Base-by-base conservation (phyloP, 2,113 vertebrate species). In the Chaetodon trifascialis region DNA sequence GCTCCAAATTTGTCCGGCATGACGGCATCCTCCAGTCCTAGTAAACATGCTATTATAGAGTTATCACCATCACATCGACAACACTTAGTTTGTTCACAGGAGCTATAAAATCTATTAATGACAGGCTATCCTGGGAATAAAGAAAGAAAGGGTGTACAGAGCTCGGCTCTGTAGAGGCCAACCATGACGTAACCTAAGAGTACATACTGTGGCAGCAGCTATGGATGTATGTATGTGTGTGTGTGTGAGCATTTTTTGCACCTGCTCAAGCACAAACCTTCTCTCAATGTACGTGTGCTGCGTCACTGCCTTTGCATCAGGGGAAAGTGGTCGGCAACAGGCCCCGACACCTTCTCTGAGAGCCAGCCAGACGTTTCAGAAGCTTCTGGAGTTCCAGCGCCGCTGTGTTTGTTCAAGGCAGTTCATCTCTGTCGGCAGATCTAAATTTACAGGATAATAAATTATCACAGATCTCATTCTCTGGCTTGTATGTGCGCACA, bases 371-470 rank as follows among this genome's bases (percentile, higher is more conserved):
- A 85, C 44, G 36, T 75, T 86, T 89, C 59, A 73, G 76, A 79
- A 60, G 86, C 65, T 69, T 85, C 58, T 83, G 86, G 69, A 79
- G 84, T 90, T 85, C 75, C 84, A 90, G 68, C 12, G 42, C 77
- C n/a, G 68, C 83, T 86, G 72, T 80, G 85, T 93, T 90, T 89
- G 84, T 90, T 89, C 80, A 79, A 80, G 72, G 82, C 52, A 72
- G 76, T 88, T 80, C 73, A 74, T 88, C 90, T 86, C 88, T 92
- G 89, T 91, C 86, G 54, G 76, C 90, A 78, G 83, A 91, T 90
- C 94, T 94, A 94, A 89, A 93, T 94, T 94, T 94, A 93, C 86
- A 85, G 86, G 88, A 94, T 85, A 92, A 93, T 94, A 94, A 94
- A 93, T 93, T 90, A 94, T 80, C 79, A 72, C 79, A 58, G 80